phyloP scores from a whole-genome alignment of 2,113 vertebrate species.

The Pipa parva region DNA sequence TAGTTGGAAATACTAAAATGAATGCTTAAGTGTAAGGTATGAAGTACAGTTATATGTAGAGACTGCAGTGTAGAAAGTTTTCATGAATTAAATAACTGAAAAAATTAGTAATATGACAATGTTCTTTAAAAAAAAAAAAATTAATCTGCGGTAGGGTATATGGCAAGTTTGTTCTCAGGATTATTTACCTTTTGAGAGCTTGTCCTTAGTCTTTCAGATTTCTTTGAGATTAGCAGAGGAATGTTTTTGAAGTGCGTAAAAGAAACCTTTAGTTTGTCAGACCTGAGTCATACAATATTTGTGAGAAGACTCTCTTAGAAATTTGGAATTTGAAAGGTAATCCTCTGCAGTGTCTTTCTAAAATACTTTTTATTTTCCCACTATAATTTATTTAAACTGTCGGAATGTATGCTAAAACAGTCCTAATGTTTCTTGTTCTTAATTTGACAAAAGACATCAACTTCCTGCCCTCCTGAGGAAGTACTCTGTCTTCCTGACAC shows the following conservation, averaged over 20 bases:
- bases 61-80: too few species aligned
- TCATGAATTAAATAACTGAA: too few species aligned
- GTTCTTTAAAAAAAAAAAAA: too few species aligned
- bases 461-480: conserved; percentile 19
- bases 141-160: background rate
- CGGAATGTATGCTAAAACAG: too few species aligned
- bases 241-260: conserved; percentile 10
- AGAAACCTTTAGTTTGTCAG: conserved; percentile 10
- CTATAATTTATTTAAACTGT: too few species aligned
- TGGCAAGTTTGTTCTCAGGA: background rate
- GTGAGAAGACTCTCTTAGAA: background rate
- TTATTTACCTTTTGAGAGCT: background rate
- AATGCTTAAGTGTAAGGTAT: too few species aligned
- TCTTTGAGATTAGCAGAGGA: conserved; percentile 18
- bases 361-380: too few species aligned
- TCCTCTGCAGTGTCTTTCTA: too few species aligned
- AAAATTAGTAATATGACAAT: too few species aligned
- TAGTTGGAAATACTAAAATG: too few species aligned
- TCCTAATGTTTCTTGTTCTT: background rate
- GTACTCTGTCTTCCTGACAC: conserved; percentile 22
- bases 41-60: too few species aligned
- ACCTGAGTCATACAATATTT: background rate
- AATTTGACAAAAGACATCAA: background rate
- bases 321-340: too few species aligned
- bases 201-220: conserved; percentile 29